phyloP scores from a whole-genome alignment of 2,113 vertebrate genomes.

The Hemichromis elongatus region DNA sequence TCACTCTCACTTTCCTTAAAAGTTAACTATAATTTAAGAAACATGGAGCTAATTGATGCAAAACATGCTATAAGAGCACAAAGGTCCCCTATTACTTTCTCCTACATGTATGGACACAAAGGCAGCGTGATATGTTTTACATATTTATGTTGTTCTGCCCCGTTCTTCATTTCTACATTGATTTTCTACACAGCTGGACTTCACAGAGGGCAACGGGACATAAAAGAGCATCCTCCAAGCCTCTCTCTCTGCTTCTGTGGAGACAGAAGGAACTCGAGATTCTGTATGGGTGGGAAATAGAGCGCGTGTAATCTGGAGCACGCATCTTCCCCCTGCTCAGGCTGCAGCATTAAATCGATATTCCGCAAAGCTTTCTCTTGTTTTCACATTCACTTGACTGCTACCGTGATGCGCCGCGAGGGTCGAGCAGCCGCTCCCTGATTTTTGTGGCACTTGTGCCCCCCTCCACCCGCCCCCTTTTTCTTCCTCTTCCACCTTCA shows the following conservation, averaged over 20 bases:
- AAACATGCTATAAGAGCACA: background rate
- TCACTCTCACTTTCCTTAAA: background rate
- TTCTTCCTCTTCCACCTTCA: constrained; percentile 38
- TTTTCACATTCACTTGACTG: constrained; percentile 87
- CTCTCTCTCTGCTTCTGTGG: constrained; percentile 51
- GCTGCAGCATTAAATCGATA: constrained; percentile 93
- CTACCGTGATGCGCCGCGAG: constrained; percentile 82
- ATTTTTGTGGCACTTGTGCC: constrained; percentile 75
- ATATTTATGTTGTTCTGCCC: background rate
- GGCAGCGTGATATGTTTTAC: constrained; percentile 2
- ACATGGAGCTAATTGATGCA: constrained; percentile 9
- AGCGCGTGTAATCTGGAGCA: constrained; percentile 85
- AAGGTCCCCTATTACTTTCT: background rate
- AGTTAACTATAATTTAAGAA: constrained; percentile 31
- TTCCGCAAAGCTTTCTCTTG: constrained; percentile 85
- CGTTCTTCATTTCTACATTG: constrained; percentile 3
- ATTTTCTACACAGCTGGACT: constrained; percentile 38
- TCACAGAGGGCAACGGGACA: constrained; percentile 17
- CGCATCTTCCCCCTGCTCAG: constrained; percentile 83
- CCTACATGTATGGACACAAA: background rate
- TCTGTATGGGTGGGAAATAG: constrained; percentile 82
- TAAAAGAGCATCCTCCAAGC: constrained; percentile 38
- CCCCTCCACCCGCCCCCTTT: constrained; percentile 35
- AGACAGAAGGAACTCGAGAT: constrained; percentile 80
- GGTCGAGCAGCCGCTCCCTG: constrained; percentile 69